phyloP scores from a whole-genome alignment of 2,888 invertebrate genomes.

The Hemaris fuciformis region DNA sequence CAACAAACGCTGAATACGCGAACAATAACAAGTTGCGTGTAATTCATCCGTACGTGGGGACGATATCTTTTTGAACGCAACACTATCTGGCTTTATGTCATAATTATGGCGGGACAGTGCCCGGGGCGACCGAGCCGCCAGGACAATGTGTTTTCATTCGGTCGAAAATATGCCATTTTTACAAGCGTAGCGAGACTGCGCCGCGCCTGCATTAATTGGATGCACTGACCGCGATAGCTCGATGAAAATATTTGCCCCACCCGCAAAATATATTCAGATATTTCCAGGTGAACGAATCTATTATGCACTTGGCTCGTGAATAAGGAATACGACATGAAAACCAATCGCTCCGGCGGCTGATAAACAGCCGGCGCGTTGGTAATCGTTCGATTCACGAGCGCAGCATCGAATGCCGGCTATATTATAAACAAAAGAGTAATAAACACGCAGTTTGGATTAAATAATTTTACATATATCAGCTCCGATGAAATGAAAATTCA shows the following conservation, averaged over 20 bases:
- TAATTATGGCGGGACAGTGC: constrained; percentile 41
- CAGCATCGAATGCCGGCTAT: constrained; percentile 24
- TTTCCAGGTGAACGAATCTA: constrained; percentile 49
- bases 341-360: constrained; percentile 45
- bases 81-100: constrained; percentile 51
- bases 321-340: constrained; percentile 32
- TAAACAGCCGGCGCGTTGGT: constrained; percentile 48
- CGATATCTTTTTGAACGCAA: constrained; percentile 17
- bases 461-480: neutral
- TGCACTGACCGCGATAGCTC: constrained; percentile 61
- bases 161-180: constrained; percentile 53
- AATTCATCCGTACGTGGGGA: constrained; percentile 18
- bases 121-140: constrained; percentile 25
- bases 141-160: constrained; percentile 49
- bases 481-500: neutral
- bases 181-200: constrained; percentile 45
- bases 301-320: constrained; percentile 14
- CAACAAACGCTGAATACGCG: neutral
- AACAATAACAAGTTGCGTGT: constrained; percentile 10
- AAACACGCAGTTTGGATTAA: neutral
- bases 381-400: constrained; percentile 44
- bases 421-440: neutral
- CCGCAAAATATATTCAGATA: constrained; percentile 59
- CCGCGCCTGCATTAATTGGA: constrained; percentile 66
- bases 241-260: constrained; percentile 58